Evolutionary conservation across 2,113 vertebrate genomes (phyloP).

Genomic region (Redunca redunca): DNA sequence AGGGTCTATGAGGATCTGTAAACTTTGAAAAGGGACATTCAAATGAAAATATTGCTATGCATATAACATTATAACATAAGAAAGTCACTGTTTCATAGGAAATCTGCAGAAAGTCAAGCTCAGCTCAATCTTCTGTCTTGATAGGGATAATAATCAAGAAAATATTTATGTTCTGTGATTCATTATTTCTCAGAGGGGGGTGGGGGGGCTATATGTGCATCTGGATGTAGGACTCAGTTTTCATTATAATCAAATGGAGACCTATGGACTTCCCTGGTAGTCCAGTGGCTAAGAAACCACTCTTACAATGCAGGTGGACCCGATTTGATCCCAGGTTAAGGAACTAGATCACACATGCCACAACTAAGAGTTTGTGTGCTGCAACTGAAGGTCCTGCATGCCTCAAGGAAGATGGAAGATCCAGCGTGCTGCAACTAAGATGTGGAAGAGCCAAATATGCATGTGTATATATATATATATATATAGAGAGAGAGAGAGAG

Average conservation of each 20-base stretch:
- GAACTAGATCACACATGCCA: not conserved
- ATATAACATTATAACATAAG: not conserved
- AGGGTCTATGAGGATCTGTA: accelerated
- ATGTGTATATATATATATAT: accelerated
- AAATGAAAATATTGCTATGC: not conserved
- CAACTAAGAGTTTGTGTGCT: not conserved
- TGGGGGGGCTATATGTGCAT: not conserved
- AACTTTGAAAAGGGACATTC: not conserved
- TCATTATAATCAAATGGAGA: not conserved
- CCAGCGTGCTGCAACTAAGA: not conserved
- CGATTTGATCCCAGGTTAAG: not conserved
- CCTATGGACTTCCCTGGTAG: not conserved
- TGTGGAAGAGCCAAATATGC: not conserved
- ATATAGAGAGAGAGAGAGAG: accelerated
- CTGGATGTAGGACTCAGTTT: not conserved
- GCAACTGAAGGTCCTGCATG: not conserved
- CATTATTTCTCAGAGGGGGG: not conserved
- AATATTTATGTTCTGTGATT: not conserved
- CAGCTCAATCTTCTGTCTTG: not conserved
- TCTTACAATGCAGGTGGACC: not conserved
- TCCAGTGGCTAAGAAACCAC: not conserved
- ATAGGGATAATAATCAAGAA: not conserved
- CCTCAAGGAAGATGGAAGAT: not conserved
- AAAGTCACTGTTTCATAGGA: not conserved
- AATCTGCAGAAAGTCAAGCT: not conserved